These are phyloP conservation scores for Drosophila leontia DNA, from an alignment of 1,140 invertebrate species.

Conservation along the genomic window DNA sequence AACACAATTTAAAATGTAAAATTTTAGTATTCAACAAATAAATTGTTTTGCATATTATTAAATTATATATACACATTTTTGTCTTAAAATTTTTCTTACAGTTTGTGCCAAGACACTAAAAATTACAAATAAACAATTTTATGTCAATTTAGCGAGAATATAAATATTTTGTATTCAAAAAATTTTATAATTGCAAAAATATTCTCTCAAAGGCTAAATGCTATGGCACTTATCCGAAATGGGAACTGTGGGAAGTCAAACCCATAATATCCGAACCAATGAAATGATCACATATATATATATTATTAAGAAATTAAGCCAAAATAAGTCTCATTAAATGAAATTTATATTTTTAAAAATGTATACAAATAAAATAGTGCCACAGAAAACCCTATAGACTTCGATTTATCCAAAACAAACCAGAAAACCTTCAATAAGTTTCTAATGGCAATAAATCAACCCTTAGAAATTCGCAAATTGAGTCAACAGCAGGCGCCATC, in stretches of 20 bases:
- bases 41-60: too few relatives aligned
- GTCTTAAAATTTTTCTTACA: too few relatives aligned
- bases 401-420: not conserved
- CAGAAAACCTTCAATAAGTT: not conserved
- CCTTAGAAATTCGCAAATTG: conserved; percentile 1
- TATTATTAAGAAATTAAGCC: too few relatives aligned
- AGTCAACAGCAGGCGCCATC: conserved; percentile 48
- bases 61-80: too few relatives aligned
- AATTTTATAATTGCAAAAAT: conserved; percentile 9
- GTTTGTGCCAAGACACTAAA: too few relatives aligned
- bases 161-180: too few relatives aligned
- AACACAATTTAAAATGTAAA: too few relatives aligned
- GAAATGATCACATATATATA: not conserved
- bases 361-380: not conserved
- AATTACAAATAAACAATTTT: too few relatives aligned
- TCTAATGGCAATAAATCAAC: conserved; percentile 27
- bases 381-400: not conserved
- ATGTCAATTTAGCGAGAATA: too few relatives aligned
- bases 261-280: not conserved
- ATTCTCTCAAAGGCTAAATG: not conserved
- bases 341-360: not conserved
- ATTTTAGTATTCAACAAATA: too few relatives aligned
- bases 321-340: not conserved
- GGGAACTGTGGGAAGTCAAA: not conserved
- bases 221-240: conserved; percentile 22